A percentile compares a stretch with the other conserved stretches of the same genome.
Evolutionary conservation across 2,113 vertebrate genomes (phyloP).

Genomic region (Todiramphus chloris): DNA sequence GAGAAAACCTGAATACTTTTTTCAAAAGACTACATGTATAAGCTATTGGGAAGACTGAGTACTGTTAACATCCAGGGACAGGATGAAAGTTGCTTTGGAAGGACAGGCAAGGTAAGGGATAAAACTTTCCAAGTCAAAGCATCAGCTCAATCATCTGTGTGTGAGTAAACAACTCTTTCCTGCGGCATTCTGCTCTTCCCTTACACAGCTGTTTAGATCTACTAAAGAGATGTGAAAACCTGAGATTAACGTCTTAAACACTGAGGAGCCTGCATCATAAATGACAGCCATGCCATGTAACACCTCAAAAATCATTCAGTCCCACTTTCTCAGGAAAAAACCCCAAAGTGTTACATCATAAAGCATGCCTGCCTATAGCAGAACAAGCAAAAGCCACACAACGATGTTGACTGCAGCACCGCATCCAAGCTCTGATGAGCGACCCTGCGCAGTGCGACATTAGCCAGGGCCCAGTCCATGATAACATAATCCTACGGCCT

Average conservation of each 20-base stretch:
- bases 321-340: not conserved
- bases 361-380: not conserved
- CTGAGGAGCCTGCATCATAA: not conserved
- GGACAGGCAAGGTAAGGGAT: not conserved
- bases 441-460: not conserved
- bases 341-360: not conserved
- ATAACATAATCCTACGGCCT: not conserved
- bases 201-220: not conserved
- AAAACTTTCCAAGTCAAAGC: slow-evolving; percentile 1
- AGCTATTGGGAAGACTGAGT: not conserved
- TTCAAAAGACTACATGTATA: not conserved
- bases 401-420: not conserved
- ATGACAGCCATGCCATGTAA: not conserved
- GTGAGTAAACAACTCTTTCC: not conserved
- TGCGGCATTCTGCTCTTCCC: not conserved
- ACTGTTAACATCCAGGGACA: not conserved
- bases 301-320: not conserved
- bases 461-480: not conserved
- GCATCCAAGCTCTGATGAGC: not conserved
- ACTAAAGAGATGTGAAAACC: not conserved
- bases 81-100: slow-evolving; percentile 12
- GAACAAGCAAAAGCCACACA: slow-evolving; percentile 6
- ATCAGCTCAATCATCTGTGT: not conserved
- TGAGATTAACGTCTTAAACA: not conserved
- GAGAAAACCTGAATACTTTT: not conserved